These are phyloP conservation scores for Watsonalla binaria DNA, from an alignment of 2,888 invertebrate species.

Conservation along the genomic window DNA sequence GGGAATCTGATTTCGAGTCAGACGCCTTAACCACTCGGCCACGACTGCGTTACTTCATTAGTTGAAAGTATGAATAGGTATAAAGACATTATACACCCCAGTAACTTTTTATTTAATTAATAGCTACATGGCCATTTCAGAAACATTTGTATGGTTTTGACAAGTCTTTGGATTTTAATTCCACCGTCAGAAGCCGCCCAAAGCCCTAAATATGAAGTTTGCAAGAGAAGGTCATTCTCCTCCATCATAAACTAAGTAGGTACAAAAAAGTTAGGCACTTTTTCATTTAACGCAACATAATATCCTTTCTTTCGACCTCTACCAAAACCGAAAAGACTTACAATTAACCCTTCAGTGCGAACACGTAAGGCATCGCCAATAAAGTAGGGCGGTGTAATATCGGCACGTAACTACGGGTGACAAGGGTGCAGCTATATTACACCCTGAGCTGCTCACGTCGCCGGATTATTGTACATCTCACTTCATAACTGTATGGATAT, in stretches of 20 bases:
- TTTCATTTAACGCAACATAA: too few relatives aligned
- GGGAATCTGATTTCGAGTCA: constrained; percentile 90
- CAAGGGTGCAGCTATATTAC: constrained; percentile 49
- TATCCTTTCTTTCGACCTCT: background rate
- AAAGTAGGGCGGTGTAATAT: constrained; percentile 15
- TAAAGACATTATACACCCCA: too few relatives aligned
- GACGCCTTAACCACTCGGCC: constrained; percentile 86
- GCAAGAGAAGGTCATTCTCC: too few relatives aligned
- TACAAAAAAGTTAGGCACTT: too few relatives aligned
- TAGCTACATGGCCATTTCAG: too few relatives aligned
- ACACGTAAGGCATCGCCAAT: constrained; percentile 29
- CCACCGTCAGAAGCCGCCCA: too few relatives aligned
- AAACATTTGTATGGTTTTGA: too few relatives aligned
- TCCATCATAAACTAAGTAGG: too few relatives aligned
- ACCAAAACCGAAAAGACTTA: background rate
- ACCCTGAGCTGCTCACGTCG: constrained; percentile 41
- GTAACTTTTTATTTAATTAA: too few relatives aligned
- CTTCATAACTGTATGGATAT: background rate
- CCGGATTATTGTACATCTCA: background rate
- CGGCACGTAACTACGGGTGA: constrained; percentile 31
- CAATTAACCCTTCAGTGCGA: constrained; percentile 27
- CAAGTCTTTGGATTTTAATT: too few relatives aligned
- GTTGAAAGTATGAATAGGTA: too few relatives aligned
- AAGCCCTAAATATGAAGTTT: too few relatives aligned
- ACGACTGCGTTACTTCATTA: constrained; percentile 71